Base-by-base conservation (phyloP, 2,888 invertebrate genomes). In the Chalcosyrphus nemorum region DNA sequence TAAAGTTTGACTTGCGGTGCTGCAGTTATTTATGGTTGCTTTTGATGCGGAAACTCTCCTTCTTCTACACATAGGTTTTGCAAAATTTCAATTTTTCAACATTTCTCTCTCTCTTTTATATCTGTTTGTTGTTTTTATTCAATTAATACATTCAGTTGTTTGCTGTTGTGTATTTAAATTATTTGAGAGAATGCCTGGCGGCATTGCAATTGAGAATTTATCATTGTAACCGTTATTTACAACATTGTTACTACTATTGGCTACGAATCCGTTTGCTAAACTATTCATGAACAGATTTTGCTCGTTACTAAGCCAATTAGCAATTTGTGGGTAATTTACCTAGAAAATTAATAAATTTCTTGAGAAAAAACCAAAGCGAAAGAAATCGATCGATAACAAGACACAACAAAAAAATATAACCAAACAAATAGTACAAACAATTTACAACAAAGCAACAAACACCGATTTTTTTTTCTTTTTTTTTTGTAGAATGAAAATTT, bases 101-200 rank as follows among this genome's bases (percentile, higher is more conserved):
- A 66, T 57, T 74, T 74, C 78, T 78, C 78, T 78, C 82, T 78
- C 74, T 70, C 41, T 32, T 56, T 56, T 11, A 15, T 63, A 19
- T 63, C 59, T 1, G 13, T 54, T 52, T 54, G 57, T 57, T 24
- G 52, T 63, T 76, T 81, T 56, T 74, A 56, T 68, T 88, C 87
- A 89, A 87, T 89, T 89, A 80, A 88, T 89, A 88, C 89, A 89
- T 87, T 89, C 89, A 77, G 89, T 74, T 43, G 84, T 86, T 88
- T 89, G 89, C 86, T 88, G 87, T 86, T 88, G 87, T 84, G 87
- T 87, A 84, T 87, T 88, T 80, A 87, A 84, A 75, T 87, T 88
- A 86, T 87, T 88, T 81, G 87, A 87, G 87, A 89, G 89, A 86
- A 89, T 88, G 81, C 89, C 89, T 72, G 89, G 88, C 66, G 88